These are phyloP conservation scores for Amblyraja radiata DNA, from an alignment of 2,797 vertebrate genomes.

Conservation along the genomic window DNA sequence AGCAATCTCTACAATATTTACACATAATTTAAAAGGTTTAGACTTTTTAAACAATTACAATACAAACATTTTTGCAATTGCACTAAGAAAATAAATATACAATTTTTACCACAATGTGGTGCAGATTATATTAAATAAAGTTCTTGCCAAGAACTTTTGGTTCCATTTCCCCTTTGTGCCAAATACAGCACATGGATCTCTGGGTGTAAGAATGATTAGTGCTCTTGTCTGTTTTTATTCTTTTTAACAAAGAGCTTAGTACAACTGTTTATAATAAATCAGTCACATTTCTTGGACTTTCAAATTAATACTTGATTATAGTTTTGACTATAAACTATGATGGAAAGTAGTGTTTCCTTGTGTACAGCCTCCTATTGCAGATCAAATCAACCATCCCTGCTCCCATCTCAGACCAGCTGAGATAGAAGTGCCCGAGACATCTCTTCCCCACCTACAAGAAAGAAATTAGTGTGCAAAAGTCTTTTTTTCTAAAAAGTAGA, in stretches of 20 bases:
- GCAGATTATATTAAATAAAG: constrained; percentile 33
- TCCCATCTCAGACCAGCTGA: constrained; percentile 18
- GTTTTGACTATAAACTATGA: constrained; percentile 20
- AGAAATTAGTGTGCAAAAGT: constrained; percentile 30
- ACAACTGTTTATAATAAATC: constrained; percentile 10
- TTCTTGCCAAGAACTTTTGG: neutral
- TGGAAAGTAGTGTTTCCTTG: neutral
- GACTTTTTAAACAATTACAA: constrained; percentile 48
- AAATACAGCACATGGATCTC: neutral
- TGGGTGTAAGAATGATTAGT: neutral
- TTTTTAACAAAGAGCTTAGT: constrained; percentile 21
- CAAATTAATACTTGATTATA: constrained; percentile 31
- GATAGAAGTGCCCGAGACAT: neutral
- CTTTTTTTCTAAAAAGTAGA: neutral
- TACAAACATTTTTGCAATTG: constrained; percentile 61
- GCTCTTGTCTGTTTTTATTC: neutral
- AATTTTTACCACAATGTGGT: constrained; percentile 42
- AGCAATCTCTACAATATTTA: constrained; percentile 78
- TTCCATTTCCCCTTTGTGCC: neutral
- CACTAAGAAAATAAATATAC: constrained; percentile 69
- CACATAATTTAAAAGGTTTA: constrained; percentile 61
- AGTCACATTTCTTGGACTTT: neutral
- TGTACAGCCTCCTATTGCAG: neutral
- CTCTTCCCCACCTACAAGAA: neutral
- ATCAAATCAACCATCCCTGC: neutral